Conservation (phyloP, 2,797 vertebrate species). For the Champsocephalus esox region DNA sequence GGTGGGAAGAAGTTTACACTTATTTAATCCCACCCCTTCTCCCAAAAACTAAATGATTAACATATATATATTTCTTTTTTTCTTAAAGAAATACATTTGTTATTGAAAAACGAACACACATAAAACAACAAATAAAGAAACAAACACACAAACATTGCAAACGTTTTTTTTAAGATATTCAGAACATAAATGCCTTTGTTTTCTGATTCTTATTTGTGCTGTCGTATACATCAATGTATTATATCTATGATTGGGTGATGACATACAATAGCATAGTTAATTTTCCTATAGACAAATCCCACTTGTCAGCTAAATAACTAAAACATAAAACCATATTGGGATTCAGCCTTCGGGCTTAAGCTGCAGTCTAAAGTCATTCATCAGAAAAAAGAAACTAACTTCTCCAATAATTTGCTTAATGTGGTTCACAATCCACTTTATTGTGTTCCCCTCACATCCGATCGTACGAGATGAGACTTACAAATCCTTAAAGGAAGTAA, state of each 20-base stretch:
- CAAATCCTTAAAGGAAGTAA: slow-evolving; percentile 38
- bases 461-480: slow-evolving; percentile 43
- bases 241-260: slow-evolving; percentile 49
- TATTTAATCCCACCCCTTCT: too few species aligned
- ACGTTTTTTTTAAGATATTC: too few species aligned
- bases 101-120: too few species aligned
- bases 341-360: slow-evolving; percentile 31
- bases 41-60: too few species aligned
- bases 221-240: slow-evolving; percentile 34
- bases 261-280: slow-evolving; percentile 23
- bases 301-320: slow-evolving; percentile 41
- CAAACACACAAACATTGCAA: too few species aligned
- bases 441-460: slow-evolving; percentile 34
- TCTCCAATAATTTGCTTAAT: slow-evolving; percentile 27
- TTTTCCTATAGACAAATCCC: slow-evolving; percentile 28
- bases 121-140: too few species aligned
- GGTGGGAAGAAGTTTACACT: too few species aligned
- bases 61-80: too few species aligned
- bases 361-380: slow-evolving; percentile 54
- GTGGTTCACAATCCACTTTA: slow-evolving; percentile 26
- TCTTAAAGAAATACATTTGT: too few species aligned
- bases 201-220: slow-evolving; percentile 14
- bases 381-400: slow-evolving; percentile 37
- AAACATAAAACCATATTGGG: slow-evolving; percentile 48
- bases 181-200: background rate